These are phyloP conservation scores for Amphiura filiformis DNA, from an alignment of 35 echinoderm and acorn worm genomes.

Conservation along the genomic window DNA sequence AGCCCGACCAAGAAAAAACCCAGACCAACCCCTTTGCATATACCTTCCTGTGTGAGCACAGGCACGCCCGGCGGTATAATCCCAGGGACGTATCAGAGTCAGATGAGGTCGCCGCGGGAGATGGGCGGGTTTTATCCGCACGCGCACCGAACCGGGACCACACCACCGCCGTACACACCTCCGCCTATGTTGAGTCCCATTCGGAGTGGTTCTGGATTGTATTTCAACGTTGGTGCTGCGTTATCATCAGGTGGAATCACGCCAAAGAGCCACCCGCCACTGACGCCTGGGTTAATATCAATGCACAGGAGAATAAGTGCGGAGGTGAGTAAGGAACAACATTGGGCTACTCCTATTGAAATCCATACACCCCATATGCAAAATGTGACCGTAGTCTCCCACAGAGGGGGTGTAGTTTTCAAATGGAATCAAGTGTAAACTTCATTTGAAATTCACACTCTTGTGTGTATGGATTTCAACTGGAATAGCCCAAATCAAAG, in stretches of 20 bases:
- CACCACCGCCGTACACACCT: conserved; percentile 95
- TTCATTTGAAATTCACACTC: no score
- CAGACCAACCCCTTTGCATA: conserved; percentile 74
- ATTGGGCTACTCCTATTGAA: background rate
- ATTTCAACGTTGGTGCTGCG: conserved; percentile 76
- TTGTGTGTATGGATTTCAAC: no score
- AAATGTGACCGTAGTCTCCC: no score
- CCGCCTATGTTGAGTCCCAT: conserved; percentile 98
- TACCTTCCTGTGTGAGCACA: conserved; percentile 87
- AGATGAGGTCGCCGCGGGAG: conserved; percentile 97
- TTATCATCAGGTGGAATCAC: conserved; percentile 31
- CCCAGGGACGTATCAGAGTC: conserved; percentile 80
- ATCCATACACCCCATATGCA: background rate
- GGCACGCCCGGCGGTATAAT: conserved; percentile 68
- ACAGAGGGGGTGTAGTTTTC: no score
- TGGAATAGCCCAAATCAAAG: no score
- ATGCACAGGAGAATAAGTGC: conserved; percentile 81
- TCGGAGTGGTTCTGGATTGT: conserved; percentile 90
- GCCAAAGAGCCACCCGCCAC: conserved; percentile 45
- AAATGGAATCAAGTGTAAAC: no score
- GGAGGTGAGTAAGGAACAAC: conserved; percentile 6
- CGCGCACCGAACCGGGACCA: conserved; percentile 55
- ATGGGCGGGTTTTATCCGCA: conserved; percentile 54
- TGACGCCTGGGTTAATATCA: conserved; percentile 89
- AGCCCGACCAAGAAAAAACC: conserved; percentile 76